Percentiles rank a stretch among this genome's conserved stretches.
Conservation (phyloP, 2,888 invertebrate genomes). For the Rotaria socialis region DNA sequence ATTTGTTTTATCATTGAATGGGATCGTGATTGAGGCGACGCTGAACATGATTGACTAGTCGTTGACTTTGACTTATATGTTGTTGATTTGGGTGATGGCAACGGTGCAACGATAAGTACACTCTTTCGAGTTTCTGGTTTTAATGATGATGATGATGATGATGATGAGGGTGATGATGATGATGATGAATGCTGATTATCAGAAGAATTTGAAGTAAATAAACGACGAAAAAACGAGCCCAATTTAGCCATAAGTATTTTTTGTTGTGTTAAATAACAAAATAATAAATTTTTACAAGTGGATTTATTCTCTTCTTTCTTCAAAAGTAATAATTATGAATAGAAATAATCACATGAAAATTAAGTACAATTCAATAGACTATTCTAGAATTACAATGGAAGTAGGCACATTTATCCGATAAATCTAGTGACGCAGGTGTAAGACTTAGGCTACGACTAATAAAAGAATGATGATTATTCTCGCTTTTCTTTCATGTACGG, state of each 20-base stretch:
- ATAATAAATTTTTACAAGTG: not conserved
- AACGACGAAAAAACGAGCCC: conserved; percentile 12
- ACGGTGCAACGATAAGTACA: too few relatives aligned
- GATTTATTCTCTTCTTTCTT: not conserved
- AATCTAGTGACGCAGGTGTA: not conserved
- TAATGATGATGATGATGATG: not conserved
- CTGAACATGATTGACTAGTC: not conserved
- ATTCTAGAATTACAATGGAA: not conserved
- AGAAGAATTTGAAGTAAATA: not conserved
- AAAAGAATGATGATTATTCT: conserved; percentile 7
- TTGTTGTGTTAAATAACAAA: not conserved
- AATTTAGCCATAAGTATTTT: not conserved
- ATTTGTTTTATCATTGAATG: not conserved
- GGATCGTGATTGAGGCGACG: not conserved
- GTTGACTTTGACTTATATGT: not conserved
- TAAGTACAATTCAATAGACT: not conserved
- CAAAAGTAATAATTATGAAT: not conserved
- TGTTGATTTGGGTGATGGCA: not conserved
- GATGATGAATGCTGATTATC: not conserved
- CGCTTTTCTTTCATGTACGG: not conserved
- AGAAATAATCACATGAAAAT: not conserved
- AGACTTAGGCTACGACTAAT: not conserved
- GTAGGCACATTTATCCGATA: not conserved
- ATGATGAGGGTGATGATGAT: too few relatives aligned
- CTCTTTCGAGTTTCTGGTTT: not conserved